Evolutionary conservation across 1,140 invertebrate genomes (phyloP).

Genomic region (Tetragonula clypearis): DNA sequence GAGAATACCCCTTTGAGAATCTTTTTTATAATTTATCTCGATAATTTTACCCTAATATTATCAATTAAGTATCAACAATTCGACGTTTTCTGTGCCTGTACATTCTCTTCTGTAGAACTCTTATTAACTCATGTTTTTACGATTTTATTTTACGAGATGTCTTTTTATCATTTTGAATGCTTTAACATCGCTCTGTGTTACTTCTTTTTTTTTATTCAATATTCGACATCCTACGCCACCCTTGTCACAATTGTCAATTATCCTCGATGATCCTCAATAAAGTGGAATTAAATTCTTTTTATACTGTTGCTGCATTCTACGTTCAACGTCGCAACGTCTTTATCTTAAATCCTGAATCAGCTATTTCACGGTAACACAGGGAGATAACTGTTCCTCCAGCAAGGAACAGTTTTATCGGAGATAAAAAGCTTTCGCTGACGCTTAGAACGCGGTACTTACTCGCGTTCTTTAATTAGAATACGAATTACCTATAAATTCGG

Average conservation of each 20-base stretch:
- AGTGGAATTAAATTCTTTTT: neutral
- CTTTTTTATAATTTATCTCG: too few species aligned
- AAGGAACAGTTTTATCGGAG: neutral
- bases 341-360: neutral
- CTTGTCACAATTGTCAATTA: too few species aligned
- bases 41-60: too few species aligned
- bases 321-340: neutral
- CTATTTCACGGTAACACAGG: too few species aligned
- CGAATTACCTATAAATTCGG: slow-evolving; percentile 35
- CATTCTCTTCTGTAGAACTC: neutral
- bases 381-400: neutral
- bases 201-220: neutral
- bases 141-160: neutral
- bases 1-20: neutral
- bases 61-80: too few species aligned
- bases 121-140: neutral
- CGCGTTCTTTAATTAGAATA: slow-evolving; percentile 34
- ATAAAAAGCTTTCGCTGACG: neutral
- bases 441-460: neutral
- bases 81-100: too few species aligned
- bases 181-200: neutral
- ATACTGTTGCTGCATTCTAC: neutral
- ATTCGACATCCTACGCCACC: too few species aligned
- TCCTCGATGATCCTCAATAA: too few species aligned
- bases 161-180: too few species aligned